Conservation (phyloP, 92 coral and sea anemone genomes). For the Parazoanthus swiftii region DNA sequence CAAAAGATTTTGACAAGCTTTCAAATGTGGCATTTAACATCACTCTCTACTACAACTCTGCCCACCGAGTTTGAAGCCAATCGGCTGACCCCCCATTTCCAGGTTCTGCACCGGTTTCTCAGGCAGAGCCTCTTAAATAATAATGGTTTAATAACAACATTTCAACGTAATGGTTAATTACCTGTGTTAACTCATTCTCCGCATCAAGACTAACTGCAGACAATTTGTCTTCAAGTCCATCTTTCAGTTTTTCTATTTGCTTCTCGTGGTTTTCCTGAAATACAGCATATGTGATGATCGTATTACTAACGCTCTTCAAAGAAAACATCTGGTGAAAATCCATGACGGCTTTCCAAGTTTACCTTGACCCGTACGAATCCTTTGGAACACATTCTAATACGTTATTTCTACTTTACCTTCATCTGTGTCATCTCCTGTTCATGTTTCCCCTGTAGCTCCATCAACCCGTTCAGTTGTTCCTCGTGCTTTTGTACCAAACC, state of each 20-base stretch:
- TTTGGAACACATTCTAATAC: slow-evolving; percentile 35
- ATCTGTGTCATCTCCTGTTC: slow-evolving; percentile 67
- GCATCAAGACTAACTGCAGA: slow-evolving; percentile 74
- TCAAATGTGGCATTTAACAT: too few relatives aligned
- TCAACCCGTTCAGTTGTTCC: slow-evolving; percentile 84
- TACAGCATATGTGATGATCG: too few relatives aligned
- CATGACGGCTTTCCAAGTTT: too few relatives aligned
- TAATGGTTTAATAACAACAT: background rate
- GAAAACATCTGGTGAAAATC: too few relatives aligned
- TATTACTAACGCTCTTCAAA: background rate
- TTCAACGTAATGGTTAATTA: slow-evolving; percentile 7
- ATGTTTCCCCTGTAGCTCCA: slow-evolving; percentile 79
- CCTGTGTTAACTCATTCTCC: slow-evolving; percentile 76
- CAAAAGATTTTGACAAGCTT: too few relatives aligned
- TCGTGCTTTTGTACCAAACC: slow-evolving; percentile 83
- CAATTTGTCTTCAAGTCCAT: slow-evolving; percentile 69
- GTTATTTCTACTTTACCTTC: slow-evolving; percentile 57
- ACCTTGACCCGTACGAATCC: background rate
- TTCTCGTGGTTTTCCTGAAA: slow-evolving; percentile 41
- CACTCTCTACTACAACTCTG: too few relatives aligned
- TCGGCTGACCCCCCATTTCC: too few relatives aligned
- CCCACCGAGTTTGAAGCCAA: too few relatives aligned
- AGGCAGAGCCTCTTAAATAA: too few relatives aligned
- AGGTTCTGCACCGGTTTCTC: too few relatives aligned
- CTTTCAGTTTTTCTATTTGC: slow-evolving; percentile 59